phyloP scores from a whole-genome alignment of 2,797 vertebrate genomes.

The Alfaro cultratus region DNA sequence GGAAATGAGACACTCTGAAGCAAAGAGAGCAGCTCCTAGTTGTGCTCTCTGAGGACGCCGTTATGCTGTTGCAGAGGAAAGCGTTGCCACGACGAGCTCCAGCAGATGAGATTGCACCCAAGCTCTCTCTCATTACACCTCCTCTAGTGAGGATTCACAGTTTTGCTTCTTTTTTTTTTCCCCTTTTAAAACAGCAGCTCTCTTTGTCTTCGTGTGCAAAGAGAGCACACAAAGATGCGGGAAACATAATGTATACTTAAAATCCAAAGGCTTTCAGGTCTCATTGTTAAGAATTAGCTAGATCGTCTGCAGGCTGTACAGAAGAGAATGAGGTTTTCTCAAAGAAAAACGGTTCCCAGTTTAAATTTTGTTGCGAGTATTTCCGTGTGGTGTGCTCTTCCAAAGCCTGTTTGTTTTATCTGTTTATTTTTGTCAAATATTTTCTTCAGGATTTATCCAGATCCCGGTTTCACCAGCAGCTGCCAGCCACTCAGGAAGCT shows the following conservation, averaged over 20 bases:
- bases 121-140: conserved; percentile 51
- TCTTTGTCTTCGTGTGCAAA: not conserved
- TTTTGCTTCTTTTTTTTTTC: not conserved
- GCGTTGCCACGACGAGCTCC: conserved; percentile 59
- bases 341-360: not conserved
- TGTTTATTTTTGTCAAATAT: no score
- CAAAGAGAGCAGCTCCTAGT: conserved; percentile 66
- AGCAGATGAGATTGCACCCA: conserved; percentile 43
- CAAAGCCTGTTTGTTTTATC: not conserved
- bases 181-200: conserved; percentile 22
- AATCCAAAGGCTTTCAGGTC: conserved; percentile 2
- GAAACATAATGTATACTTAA: not conserved
- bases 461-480: no score
- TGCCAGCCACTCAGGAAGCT: no score
- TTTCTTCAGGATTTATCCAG: no score
- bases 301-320: not conserved
- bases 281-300: not conserved
- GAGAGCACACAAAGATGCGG: not conserved
- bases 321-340: not conserved
- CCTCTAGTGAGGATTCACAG: conserved; percentile 50
- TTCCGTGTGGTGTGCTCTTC: not conserved
- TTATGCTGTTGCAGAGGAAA: conserved; percentile 43
- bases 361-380: not conserved
- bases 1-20: conserved; percentile 75
- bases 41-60: conserved; percentile 35